phyloP scores from a whole-genome alignment of 1,140 invertebrate species.

The Diorhabda elongata region DNA sequence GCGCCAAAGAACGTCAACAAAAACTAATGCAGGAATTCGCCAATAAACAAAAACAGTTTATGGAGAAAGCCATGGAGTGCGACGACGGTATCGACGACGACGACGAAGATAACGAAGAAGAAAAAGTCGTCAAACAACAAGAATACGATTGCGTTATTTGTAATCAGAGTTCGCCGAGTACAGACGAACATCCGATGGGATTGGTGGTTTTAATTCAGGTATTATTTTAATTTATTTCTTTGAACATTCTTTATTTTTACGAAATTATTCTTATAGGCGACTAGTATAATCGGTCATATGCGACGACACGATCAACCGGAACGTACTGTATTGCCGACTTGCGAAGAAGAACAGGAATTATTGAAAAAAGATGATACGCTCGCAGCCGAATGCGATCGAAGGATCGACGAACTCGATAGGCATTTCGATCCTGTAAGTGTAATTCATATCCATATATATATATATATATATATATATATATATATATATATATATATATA shows the following conservation, averaged over 20 bases:
- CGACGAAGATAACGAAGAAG: constrained; percentile 33
- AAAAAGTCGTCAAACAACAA: constrained; percentile 61
- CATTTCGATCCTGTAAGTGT: constrained; percentile 68
- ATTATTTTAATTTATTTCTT: background rate
- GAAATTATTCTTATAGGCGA: constrained; percentile 49
- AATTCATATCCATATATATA: constrained; percentile 2
- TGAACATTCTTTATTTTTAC: background rate
- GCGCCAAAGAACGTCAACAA: constrained; percentile 83
- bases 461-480: background rate
- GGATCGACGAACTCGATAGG: constrained; percentile 64
- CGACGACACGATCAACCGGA: constrained; percentile 54
- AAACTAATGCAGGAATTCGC: constrained; percentile 92
- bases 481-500: too few species aligned
- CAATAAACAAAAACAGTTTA: constrained; percentile 84
- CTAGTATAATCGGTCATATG: constrained; percentile 75
- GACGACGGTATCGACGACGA: constrained; percentile 43
- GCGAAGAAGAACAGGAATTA: constrained; percentile 45
- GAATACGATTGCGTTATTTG: constrained; percentile 97
- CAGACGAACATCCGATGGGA: constrained; percentile 82
- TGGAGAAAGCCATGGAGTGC: constrained; percentile 76
- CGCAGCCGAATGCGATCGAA: constrained; percentile 61
- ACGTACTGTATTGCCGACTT: constrained; percentile 60
- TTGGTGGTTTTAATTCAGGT: constrained; percentile 80
- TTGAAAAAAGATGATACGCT: constrained; percentile 55
- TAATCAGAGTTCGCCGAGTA: constrained; percentile 81